A percentile compares a stretch with the other conserved stretches of the same genome.
Evolutionary conservation across 1,140 invertebrate genomes (phyloP).

Genomic region (Pogonus chalceus): DNA sequence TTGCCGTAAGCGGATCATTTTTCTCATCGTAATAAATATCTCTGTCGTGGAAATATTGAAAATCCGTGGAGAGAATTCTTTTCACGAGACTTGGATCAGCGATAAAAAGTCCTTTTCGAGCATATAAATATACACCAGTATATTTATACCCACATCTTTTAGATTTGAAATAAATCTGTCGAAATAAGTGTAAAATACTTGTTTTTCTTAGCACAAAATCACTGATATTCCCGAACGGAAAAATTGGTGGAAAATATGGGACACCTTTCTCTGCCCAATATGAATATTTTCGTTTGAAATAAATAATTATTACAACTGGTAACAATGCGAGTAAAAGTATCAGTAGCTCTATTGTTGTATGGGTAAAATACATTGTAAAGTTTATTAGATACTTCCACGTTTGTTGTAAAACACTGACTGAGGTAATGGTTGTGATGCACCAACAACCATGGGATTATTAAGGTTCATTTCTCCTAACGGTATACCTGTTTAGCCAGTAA

Average conservation of each 20-base stretch:
- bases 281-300: background rate
- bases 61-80: conserved; percentile 35
- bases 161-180: background rate
- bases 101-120: background rate
- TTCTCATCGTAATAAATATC: conserved; percentile 30
- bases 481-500: too few relatives aligned
- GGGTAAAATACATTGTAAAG: too few relatives aligned
- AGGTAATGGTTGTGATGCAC: too few relatives aligned
- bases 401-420: too few relatives aligned
- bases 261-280: conserved; percentile 1
- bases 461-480: too few relatives aligned
- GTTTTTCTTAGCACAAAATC: background rate
- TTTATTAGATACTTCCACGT: too few relatives aligned
- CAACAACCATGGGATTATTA: too few relatives aligned
- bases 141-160: conserved; percentile 9
- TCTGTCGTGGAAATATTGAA: conserved; percentile 35
- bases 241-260: background rate
- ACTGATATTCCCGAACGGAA: background rate
- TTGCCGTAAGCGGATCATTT: conserved; percentile 34
- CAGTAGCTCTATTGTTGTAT: too few relatives aligned
- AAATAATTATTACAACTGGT: background rate
- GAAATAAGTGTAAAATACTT: background rate
- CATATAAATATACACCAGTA: conserved; percentile 4
- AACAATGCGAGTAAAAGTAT: too few relatives aligned
- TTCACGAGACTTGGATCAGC: conserved; percentile 37